phyloP scores from a whole-genome alignment of 64 coral and sea anemone genomes.

The Montipora sp. region DNA sequence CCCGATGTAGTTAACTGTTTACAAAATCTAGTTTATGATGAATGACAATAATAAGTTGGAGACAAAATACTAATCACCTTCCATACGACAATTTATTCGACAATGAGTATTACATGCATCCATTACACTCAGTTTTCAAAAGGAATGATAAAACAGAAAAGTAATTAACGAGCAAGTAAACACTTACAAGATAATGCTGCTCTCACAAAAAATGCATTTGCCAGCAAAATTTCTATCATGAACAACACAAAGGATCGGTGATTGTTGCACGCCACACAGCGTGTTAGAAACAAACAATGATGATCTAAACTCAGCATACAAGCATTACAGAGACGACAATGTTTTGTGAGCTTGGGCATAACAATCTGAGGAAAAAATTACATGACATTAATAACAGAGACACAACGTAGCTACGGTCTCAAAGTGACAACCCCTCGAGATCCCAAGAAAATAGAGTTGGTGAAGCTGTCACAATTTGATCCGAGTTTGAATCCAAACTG shows the following conservation, averaged over 20 bases:
- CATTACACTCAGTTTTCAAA: no score
- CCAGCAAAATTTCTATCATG: slow-evolving; percentile 54
- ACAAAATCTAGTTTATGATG: no score
- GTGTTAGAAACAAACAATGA: slow-evolving; percentile 94
- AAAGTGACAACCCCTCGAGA: background rate
- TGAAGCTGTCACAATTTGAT: no score
- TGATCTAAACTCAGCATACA: slow-evolving; percentile 88
- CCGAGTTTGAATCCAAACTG: no score
- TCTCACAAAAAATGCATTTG: slow-evolving; percentile 84
- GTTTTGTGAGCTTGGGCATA: slow-evolving; percentile 72
- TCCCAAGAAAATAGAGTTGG: no score
- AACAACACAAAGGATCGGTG: slow-evolving; percentile 83
- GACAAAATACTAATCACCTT: no score
- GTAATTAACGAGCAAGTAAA: no score
- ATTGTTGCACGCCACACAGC: slow-evolving; percentile 88
- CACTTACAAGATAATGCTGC: slow-evolving; percentile 80
- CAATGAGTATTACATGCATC: no score
- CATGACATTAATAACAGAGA: background rate
- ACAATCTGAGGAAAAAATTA: slow-evolving; percentile 61
- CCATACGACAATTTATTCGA: no score
- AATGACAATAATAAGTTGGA: no score
- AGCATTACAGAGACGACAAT: slow-evolving; percentile 81
- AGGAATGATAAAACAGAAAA: no score
- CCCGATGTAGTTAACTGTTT: no score
- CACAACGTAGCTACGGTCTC: background rate